Evolutionary conservation across 2,888 invertebrate species (phyloP).

Genomic region (Ophion ellenae): DNA sequence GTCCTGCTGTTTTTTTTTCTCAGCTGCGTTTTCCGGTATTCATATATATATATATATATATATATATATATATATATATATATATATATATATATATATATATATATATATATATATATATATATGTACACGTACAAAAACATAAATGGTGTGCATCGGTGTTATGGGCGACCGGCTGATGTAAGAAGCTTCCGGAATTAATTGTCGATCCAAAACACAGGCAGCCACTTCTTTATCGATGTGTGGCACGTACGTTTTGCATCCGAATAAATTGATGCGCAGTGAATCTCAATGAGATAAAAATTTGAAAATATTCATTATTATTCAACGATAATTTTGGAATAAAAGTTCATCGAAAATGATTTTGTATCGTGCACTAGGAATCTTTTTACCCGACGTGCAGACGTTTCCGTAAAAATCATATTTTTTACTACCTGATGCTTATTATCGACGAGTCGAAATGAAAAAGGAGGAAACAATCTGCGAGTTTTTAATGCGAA

Average conservation of each 20-base stretch:
- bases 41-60: background rate
- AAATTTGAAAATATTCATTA: background rate
- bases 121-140: background rate
- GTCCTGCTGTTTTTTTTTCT: no score
- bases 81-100: background rate
- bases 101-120: no score
- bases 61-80: background rate
- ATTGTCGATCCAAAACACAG: background rate
- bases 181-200: conserved; percentile 23
- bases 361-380: background rate
- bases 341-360: background rate
- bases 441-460: no score
- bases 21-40: no score
- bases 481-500: no score
- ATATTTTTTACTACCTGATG: no score
- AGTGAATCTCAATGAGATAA: background rate
- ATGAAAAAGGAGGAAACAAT: no score
- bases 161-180: conserved; percentile 34
- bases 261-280: background rate
- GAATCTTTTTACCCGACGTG: no score
- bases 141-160: background rate
- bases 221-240: conserved; percentile 2
- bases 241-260: background rate
- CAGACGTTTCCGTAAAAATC: no score
- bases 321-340: background rate